Percentiles rank a stretch among this genome's conserved stretches.
These are phyloP conservation scores for Pseudorasbora parva DNA, from an alignment of 2,113 vertebrate genomes.

Conservation along the genomic window DNA sequence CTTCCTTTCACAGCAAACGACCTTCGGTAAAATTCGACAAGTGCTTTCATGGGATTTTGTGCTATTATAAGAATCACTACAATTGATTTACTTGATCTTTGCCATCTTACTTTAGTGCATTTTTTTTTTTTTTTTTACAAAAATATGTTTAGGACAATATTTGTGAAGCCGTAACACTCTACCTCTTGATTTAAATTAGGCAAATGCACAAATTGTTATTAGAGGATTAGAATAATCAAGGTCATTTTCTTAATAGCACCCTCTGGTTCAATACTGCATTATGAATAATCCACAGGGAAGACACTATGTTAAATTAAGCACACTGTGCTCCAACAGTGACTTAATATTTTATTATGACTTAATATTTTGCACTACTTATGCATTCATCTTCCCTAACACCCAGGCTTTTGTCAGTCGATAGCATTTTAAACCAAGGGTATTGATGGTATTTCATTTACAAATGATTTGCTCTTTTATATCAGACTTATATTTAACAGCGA, in stretches of 20 bases:
- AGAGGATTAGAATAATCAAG: constrained; percentile 82
- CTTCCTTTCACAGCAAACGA: neutral
- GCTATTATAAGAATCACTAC: neutral
- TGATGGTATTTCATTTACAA: neutral
- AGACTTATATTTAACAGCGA: neutral
- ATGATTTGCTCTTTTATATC: neutral
- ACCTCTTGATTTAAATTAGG: constrained; percentile 48
- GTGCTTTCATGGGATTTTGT: neutral
- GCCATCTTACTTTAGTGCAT: neutral
- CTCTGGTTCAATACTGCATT: constrained; percentile 77
- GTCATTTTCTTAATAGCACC: constrained; percentile 76
- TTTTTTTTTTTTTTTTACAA: no score
- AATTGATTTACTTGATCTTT: constrained; percentile 12
- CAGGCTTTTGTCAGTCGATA: neutral
- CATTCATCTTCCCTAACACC: constrained; percentile 60
- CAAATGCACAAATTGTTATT: constrained; percentile 68
- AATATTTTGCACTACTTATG: constrained; percentile 56
- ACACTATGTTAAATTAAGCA: constrained; percentile 30
- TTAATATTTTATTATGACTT: constrained; percentile 36
- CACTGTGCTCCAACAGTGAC: neutral
- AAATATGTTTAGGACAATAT: neutral
- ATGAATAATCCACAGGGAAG: constrained; percentile 82
- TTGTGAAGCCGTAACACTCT: neutral
- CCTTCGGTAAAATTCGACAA: neutral
- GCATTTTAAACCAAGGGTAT: constrained; percentile 9